phyloP scores from a whole-genome alignment of 2,797 vertebrate genomes.

The Tinamus major region DNA sequence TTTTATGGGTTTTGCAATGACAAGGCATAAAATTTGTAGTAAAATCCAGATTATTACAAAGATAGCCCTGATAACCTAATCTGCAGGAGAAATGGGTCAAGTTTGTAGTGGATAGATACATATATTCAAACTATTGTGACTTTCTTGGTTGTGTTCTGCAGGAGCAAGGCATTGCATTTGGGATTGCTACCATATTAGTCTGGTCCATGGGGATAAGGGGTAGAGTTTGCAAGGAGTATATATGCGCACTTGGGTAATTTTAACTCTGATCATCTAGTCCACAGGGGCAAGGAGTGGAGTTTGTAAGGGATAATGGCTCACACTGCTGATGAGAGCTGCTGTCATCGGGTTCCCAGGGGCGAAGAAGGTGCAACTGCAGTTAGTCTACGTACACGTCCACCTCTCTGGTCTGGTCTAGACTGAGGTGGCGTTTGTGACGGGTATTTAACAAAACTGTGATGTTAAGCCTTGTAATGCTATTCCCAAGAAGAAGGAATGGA shows the following conservation, averaged over 20 bases:
- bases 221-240: not conserved
- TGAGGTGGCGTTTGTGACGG: not conserved
- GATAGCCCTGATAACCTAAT: not conserved
- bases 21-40: not conserved
- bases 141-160: not conserved
- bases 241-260: not conserved
- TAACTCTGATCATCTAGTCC: not conserved
- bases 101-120: not conserved
- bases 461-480: not conserved
- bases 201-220: not conserved
- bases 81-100: too few species aligned
- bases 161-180: not conserved
- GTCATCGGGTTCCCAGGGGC: not conserved
- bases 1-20: not conserved
- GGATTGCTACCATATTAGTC: not conserved
- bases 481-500: not conserved
- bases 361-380: not conserved
- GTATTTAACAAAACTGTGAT: not conserved
- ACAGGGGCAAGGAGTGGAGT: not conserved
- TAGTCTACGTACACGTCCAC: fast-evolving
- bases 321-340: not conserved
- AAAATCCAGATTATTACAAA: not conserved
- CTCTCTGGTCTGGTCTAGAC: not conserved
- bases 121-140: not conserved
- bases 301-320: not conserved